phyloP scores from a whole-genome alignment of 2,888 invertebrate genomes.

The Pterobdella sp. region DNA sequence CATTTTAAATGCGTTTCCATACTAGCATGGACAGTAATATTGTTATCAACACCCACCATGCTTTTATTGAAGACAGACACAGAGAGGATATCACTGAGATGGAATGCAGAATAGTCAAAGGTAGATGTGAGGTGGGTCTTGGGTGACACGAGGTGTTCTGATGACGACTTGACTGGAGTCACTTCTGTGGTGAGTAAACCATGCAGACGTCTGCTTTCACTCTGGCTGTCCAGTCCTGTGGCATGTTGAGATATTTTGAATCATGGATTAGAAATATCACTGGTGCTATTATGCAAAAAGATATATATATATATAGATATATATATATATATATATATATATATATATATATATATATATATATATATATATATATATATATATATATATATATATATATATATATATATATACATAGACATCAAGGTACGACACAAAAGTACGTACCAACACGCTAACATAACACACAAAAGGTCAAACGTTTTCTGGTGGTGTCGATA shows the following conservation, averaged over 20 bases:
- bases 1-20: background rate
- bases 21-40: background rate
- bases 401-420: too few species aligned
- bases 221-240: slow-evolving; percentile 24
- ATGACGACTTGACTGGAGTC: background rate
- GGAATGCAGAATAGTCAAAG: slow-evolving; percentile 31
- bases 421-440: too few species aligned
- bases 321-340: too few species aligned
- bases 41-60: slow-evolving; percentile 19
- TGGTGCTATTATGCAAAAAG: too few species aligned
- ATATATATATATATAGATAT: too few species aligned
- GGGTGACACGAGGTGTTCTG: slow-evolving; percentile 14
- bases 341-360: too few species aligned
- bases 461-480: too few species aligned
- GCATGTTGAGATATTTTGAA: background rate
- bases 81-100: slow-evolving; percentile 69
- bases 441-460: too few species aligned
- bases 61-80: slow-evolving; percentile 81
- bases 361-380: too few species aligned
- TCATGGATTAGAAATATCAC: too few species aligned
- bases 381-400: too few species aligned
- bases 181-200: slow-evolving; percentile 14
- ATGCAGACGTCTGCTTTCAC: slow-evolving; percentile 14
- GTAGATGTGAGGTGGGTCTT: slow-evolving; percentile 48
- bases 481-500: slow-evolving; percentile 4